Conservation (phyloP, 2,888 invertebrate genomes). For the Pasiphila rectangulata region DNA sequence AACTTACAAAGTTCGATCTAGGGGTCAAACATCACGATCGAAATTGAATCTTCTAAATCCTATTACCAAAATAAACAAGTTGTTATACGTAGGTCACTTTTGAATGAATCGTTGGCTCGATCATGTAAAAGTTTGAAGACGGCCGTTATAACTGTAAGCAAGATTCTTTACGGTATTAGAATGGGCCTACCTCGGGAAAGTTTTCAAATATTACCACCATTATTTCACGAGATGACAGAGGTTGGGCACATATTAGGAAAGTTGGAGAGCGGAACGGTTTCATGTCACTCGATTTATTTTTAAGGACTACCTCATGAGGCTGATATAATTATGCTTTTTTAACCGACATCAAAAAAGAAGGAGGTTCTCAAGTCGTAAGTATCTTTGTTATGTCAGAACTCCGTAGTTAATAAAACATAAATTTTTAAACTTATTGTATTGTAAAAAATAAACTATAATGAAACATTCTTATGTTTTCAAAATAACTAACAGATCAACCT, state of each 20-base stretch:
- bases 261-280: conserved; percentile 59
- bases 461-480: no score
- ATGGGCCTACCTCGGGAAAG: conserved; percentile 64
- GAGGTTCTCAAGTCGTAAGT: no score
- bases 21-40: conserved; percentile 3
- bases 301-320: conserved; percentile 43
- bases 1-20: conserved; percentile 1
- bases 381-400: no score
- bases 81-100: conserved; percentile 24
- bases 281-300: conserved; percentile 64
- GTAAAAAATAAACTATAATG: no score
- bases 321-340: conserved; percentile 18
- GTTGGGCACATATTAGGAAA: conserved; percentile 80
- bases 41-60: background rate
- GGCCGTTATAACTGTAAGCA: conserved; percentile 60
- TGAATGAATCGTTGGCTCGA: conserved; percentile 24
- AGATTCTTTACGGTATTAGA: conserved; percentile 71
- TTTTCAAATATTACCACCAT: conserved; percentile 80
- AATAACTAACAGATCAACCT: no score
- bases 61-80: conserved; percentile 8
- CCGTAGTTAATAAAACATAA: no score
- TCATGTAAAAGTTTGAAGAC: conserved; percentile 55
- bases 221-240: conserved; percentile 78
- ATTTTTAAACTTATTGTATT: no score
- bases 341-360: no score